Conservation (phyloP, 2,888 invertebrate genomes). For the Drosophila niveifrons region DNA sequence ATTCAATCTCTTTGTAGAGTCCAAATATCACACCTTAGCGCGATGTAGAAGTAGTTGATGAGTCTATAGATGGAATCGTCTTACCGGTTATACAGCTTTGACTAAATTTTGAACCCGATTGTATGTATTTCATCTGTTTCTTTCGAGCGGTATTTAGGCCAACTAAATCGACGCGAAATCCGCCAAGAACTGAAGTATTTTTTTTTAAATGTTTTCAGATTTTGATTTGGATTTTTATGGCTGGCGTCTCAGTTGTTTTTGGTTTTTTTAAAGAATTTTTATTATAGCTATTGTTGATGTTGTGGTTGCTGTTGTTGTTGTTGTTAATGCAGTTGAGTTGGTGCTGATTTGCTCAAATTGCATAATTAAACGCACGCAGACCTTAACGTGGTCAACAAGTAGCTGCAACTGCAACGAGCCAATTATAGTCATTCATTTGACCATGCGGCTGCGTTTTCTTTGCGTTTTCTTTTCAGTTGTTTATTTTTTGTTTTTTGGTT, state of each 20-base stretch:
- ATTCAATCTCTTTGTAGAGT: conserved; percentile 47
- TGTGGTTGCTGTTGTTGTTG: conserved; percentile 14
- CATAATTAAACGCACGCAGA: conserved; percentile 81
- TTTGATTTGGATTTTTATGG: conserved; percentile 7
- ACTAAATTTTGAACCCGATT: conserved; percentile 58
- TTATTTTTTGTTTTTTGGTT: background rate
- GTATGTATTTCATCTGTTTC: conserved; percentile 33
- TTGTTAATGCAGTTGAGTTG: conserved; percentile 16
- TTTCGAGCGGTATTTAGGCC: conserved; percentile 54
- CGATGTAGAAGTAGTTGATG: background rate
- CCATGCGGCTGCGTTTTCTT: conserved; percentile 63
- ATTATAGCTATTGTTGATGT: conserved; percentile 24
- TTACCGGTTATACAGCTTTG: conserved; percentile 63
- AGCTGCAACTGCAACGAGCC: conserved; percentile 51
- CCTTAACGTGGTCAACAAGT: conserved; percentile 57
- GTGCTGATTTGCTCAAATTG: conserved; percentile 75
- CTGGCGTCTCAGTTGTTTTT: conserved; percentile 1
- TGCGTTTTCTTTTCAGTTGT: conserved; percentile 44
- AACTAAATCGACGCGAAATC: conserved; percentile 50
- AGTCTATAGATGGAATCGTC: conserved; percentile 32
- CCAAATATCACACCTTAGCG: conserved; percentile 57
- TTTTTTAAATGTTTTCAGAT: conserved; percentile 8
- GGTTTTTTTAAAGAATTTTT: conserved; percentile 26
- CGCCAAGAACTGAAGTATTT: conserved; percentile 50
- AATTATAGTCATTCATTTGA: conserved; percentile 70